Base-by-base conservation (phyloP, 2,888 invertebrate species). In the Eulithis prunata region DNA sequence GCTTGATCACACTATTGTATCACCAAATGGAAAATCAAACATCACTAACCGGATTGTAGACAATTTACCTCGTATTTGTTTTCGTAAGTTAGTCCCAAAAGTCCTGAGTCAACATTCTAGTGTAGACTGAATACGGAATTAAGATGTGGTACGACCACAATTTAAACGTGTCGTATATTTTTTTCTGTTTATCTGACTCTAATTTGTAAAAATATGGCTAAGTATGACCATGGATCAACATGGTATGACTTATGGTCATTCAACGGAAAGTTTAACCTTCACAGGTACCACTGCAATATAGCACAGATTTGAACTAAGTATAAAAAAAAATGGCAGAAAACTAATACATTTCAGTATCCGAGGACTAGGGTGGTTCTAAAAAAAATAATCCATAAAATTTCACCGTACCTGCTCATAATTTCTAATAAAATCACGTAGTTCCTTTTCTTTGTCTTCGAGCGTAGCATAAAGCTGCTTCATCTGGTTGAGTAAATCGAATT, bases 381-480 rank as follows among this genome's bases (percentile, higher is more conserved):
- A 7, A 52, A 14, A 21, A n/a, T 11, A 52, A 41, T 41, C 5
- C 41, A 41, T 41, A 8, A 41, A 21, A 41, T 67, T 67, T 59
- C 53, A 60, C 63, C 61, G 53, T 58, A 96, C 96, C 95, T 97
- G 98, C 89, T 98, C 98, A 89, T 97, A 98, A 91, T 97, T 98
- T 76, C 98, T 95, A 82, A 99, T 98, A 84, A 98, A 98, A 89
- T 98, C 98, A 66, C 98, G 94, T 66, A 98, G 93, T 87, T 98
- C 98, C 79, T 97, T 96, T 85, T 99, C 98, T 90, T 98, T 98
- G 86, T 98, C 98, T 89, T 98, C 98, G 69, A 99, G 94, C 8
- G 98, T 98, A 63, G 96, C 96, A 87, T 98, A 99, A 67, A 99
- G 94, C 83, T 98, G 98, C 87, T 98, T 98, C 96, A 98, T 98